These are phyloP conservation scores for Tetropium fuscum DNA, from an alignment of 2,888 invertebrate genomes.

Conservation along the genomic window DNA sequence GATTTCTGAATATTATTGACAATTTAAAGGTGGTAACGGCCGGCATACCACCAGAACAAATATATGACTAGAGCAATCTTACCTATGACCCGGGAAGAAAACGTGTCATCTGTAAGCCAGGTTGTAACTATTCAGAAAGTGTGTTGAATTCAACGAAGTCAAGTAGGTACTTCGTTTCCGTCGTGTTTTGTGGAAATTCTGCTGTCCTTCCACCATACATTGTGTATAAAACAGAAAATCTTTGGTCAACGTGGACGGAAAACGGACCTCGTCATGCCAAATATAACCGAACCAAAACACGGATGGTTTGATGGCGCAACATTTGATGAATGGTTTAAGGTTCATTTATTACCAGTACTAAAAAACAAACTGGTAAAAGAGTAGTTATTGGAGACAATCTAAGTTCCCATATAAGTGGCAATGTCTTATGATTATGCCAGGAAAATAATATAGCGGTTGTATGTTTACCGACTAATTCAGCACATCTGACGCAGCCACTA, in stretches of 20 bases:
- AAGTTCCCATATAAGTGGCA: neutral
- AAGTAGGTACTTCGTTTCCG: neutral
- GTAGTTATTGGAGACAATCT: neutral
- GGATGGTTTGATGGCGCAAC: neutral
- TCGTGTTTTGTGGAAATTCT: neutral
- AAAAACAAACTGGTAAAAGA: neutral
- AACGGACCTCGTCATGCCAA: neutral
- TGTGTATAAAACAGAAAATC: neutral
- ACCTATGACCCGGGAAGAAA: neutral
- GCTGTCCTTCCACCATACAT: neutral
- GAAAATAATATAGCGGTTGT: neutral
- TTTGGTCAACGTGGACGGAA: neutral
- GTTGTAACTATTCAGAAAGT: neutral
- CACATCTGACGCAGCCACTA: neutral
- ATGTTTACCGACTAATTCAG: neutral
- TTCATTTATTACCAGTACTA: neutral
- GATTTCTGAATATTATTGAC: constrained; percentile 1
- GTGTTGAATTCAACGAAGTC: neutral
- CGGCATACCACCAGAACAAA: neutral
- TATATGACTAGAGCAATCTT: neutral
- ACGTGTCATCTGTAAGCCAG: neutral
- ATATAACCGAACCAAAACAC: neutral
- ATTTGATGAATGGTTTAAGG: neutral
- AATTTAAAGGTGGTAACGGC: neutral
- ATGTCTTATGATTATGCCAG: neutral